A percentile compares a stretch with the other conserved stretches of the same genome.
Evolutionary conservation across 2,797 vertebrate species (phyloP).

Genomic region (Psittacula derbiana): DNA sequence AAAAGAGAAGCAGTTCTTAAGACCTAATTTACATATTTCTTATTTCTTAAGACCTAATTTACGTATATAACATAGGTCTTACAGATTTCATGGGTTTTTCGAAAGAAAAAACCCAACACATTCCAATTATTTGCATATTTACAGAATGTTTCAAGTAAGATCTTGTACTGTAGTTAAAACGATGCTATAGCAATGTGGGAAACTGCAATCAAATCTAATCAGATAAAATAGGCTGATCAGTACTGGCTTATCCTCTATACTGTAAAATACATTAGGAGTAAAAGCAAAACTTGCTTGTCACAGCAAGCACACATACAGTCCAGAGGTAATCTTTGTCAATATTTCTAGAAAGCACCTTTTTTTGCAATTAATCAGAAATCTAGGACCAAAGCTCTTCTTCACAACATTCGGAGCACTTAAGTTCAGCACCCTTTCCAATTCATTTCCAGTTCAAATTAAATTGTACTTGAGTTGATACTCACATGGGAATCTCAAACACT

Average conservation of each 20-base stretch:
- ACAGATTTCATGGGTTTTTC: background rate
- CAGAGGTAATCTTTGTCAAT: background rate
- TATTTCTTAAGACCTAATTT: background rate
- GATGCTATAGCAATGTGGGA: background rate
- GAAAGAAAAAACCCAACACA: background rate
- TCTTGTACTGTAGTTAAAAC: background rate
- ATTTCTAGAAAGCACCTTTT: background rate
- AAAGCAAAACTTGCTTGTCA: background rate
- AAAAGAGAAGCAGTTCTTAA: background rate
- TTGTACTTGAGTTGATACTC: background rate
- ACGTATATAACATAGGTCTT: background rate
- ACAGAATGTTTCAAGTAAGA: background rate
- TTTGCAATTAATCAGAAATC: slow-evolving; percentile 3
- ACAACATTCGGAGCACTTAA: background rate
- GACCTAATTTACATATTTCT: background rate
- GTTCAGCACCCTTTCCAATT: background rate
- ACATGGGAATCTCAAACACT: background rate
- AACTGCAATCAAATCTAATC: background rate
- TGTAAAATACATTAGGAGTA: background rate
- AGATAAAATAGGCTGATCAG: background rate
- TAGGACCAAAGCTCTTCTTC: background rate
- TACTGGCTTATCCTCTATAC: background rate
- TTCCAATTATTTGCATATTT: background rate
- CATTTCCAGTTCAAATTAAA: slow-evolving; percentile 36
- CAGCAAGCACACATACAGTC: background rate